A percentile compares a stretch with the other conserved stretches of the same genome.
These are phyloP conservation scores for Adelphocoris suturalis DNA, from an alignment of 2,888 invertebrate genomes.

Conservation along the genomic window DNA sequence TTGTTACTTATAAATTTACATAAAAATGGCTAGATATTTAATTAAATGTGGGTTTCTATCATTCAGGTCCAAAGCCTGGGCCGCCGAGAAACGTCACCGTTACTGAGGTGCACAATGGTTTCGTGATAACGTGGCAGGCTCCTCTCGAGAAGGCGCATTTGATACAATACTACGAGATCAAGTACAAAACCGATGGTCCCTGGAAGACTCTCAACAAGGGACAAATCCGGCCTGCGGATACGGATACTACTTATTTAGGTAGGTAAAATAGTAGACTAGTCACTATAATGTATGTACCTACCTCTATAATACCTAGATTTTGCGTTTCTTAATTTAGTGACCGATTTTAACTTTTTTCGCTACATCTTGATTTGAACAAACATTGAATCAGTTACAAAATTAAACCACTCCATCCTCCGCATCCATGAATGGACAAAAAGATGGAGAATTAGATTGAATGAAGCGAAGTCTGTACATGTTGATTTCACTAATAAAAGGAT, in stretches of 20 bases:
- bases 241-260: slow-evolving; percentile 93
- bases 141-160: slow-evolving; percentile 89
- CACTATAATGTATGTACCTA: too few relatives aligned
- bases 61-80: slow-evolving; percentile 92
- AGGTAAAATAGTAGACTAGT: neutral
- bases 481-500: too few relatives aligned
- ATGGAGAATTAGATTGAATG: too few relatives aligned
- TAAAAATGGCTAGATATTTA: neutral
- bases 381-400: too few relatives aligned
- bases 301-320: neutral
- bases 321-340: neutral
- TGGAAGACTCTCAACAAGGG: slow-evolving; percentile 94
- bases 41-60: neutral
- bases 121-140: slow-evolving; percentile 93
- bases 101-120: slow-evolving; percentile 92
- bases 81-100: slow-evolving; percentile 94
- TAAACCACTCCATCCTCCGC: too few relatives aligned
- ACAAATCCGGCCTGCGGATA: slow-evolving; percentile 92
- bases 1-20: too few relatives aligned
- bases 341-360: neutral
- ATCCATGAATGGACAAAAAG: too few relatives aligned
- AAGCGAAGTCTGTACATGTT: too few relatives aligned
- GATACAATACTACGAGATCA: slow-evolving; percentile 93
- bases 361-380: too few relatives aligned
- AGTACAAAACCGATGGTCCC: slow-evolving; percentile 92